A percentile compares a stretch with the other conserved stretches of the same genome.
phyloP scores from a whole-genome alignment of 2,797 vertebrate genomes.

The Hoplostethus mediterraneus region DNA sequence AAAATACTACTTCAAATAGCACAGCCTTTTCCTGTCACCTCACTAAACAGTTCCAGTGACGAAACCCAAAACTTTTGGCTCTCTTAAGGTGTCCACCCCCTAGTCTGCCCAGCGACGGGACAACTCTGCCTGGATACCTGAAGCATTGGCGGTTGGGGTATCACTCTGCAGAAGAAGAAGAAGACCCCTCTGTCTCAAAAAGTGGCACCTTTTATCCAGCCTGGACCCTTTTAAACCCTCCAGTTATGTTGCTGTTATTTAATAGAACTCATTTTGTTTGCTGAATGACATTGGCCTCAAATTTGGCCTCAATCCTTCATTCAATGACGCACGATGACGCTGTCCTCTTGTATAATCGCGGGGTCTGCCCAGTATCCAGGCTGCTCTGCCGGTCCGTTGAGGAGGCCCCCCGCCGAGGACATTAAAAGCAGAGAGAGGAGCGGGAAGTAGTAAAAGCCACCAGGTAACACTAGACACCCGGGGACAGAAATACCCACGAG shows the following conservation, averaged over 20 bases:
- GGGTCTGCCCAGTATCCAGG: conserved; percentile 15
- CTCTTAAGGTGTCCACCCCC: conserved; percentile 34
- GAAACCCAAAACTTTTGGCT: conserved; percentile 55
- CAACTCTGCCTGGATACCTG: conserved; percentile 20
- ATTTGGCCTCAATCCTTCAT: neutral
- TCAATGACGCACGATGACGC: conserved; percentile 1
- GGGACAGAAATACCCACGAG: conserved; percentile 57
- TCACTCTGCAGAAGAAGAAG: too few species aligned
- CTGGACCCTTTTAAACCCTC: neutral
- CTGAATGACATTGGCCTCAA: neutral
- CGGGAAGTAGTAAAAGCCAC: conserved; percentile 61
- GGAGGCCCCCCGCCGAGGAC: conserved; percentile 9
- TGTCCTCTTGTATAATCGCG: neutral
- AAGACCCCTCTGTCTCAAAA: too few species aligned
- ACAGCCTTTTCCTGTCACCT: conserved; percentile 52
- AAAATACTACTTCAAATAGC: conserved; percentile 35
- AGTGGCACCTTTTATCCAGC: neutral
- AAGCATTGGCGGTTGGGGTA: neutral
- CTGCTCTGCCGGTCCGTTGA: conserved; percentile 9
- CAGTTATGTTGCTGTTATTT: neutral
- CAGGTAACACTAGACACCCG: conserved; percentile 61
- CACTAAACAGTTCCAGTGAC: conserved; percentile 50
- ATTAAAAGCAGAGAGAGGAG: conserved; percentile 31
- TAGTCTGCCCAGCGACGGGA: conserved; percentile 12
- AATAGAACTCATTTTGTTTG: neutral